Percentiles rank a stretch among this genome's conserved stretches.
Conservation (phyloP, 2,888 invertebrate genomes). For the Andrena bicolor region DNA sequence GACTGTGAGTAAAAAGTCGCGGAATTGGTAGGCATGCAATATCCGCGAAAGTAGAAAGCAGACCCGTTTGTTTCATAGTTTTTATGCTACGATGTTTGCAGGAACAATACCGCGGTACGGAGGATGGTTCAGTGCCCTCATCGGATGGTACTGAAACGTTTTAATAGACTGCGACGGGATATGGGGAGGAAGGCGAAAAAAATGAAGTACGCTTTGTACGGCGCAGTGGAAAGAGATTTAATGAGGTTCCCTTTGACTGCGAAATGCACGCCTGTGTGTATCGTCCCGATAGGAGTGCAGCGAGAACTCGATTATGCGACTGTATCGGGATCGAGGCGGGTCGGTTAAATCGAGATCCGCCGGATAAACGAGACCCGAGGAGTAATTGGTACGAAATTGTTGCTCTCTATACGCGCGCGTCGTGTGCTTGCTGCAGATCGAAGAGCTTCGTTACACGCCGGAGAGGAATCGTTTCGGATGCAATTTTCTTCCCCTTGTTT, state of each 20-base stretch:
- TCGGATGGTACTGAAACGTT: conserved; percentile 19
- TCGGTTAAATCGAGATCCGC: conserved; percentile 8
- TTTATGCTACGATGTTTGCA: neutral
- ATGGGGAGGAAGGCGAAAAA: neutral
- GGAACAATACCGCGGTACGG: neutral
- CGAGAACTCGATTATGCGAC: conserved; percentile 24
- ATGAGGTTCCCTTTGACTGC: conserved; percentile 36
- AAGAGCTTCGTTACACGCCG: neutral
- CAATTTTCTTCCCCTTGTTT: neutral
- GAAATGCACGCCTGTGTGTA: conserved; percentile 20
- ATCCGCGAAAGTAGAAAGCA: no score
- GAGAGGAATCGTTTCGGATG: neutral
- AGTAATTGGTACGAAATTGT: conserved; percentile 12
- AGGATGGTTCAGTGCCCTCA: neutral
- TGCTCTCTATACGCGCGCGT: neutral
- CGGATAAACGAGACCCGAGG: conserved; percentile 7
- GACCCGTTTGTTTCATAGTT: no score
- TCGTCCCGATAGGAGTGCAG: conserved; percentile 15
- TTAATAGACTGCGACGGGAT: conserved; percentile 13
- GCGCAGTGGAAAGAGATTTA: conserved; percentile 26
- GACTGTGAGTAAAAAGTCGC: no score
- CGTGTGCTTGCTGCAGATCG: neutral
- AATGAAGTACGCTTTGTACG: conserved; percentile 11
- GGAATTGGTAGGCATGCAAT: no score
- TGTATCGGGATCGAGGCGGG: conserved; percentile 18